Evolutionary conservation across 1,140 invertebrate genomes (phyloP).

Genomic region (Orius laevigatus): DNA sequence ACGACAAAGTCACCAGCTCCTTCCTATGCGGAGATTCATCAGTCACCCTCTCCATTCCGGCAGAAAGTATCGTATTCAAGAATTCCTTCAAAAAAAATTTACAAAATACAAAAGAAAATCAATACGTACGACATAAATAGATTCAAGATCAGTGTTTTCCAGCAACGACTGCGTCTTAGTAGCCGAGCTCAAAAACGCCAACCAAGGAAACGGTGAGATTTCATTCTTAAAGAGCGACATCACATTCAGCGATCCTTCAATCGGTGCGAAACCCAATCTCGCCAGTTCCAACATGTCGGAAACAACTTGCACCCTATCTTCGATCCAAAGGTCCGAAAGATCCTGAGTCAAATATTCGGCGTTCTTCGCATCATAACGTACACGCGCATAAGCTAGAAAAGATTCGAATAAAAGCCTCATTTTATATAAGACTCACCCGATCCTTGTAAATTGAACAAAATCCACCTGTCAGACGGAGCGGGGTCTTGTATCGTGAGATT

Average conservation of each 20-base stretch:
- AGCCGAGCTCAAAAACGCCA: constrained; percentile 3
- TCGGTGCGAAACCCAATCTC: constrained; percentile 2
- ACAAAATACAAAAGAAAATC: too few relatives aligned
- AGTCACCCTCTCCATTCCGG: constrained; percentile 5
- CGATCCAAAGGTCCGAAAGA: constrained; percentile 1
- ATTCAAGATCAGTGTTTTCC: constrained; percentile 5
- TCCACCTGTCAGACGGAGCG: constrained; percentile 31
- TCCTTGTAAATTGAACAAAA: constrained; percentile 41
- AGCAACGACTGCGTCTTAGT: constrained; percentile 1
- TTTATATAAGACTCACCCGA: constrained; percentile 25
- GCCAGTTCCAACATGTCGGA: constrained; percentile 62
- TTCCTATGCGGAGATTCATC: constrained; percentile 11
- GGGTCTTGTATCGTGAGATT: constrained; percentile 7
- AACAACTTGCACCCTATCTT: constrained; percentile 55
- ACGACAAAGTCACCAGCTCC: constrained; percentile 6
- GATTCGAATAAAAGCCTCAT: neutral
- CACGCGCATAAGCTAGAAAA: constrained; percentile 42
- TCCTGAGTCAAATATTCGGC: constrained; percentile 23
- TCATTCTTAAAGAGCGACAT: constrained; percentile 8
- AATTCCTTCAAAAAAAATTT: constrained; percentile 7
- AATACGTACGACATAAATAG: neutral
- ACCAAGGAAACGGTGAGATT: constrained; percentile 7
- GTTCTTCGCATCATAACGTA: constrained; percentile 55
- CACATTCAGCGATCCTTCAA: constrained; percentile 4
- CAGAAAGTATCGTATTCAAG: constrained; percentile 1